A percentile compares a stretch with the other conserved stretches of the same genome.
These are phyloP conservation scores for Crypturellus tataupa DNA, from an alignment of 2,797 vertebrate genomes.

Conservation along the genomic window DNA sequence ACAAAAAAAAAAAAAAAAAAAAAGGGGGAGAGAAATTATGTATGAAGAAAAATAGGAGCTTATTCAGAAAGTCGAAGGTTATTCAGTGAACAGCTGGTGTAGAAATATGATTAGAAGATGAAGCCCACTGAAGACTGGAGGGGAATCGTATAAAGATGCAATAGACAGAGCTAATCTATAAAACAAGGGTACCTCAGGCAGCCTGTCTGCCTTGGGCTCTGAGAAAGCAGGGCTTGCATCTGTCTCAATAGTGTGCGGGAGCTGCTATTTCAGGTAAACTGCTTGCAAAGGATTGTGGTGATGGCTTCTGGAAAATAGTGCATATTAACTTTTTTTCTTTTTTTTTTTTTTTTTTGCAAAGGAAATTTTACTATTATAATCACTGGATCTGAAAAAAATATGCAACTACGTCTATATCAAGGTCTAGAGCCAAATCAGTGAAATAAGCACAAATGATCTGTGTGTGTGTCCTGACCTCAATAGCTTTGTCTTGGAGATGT, in stretches of 20 bases:
- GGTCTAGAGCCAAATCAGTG: neutral
- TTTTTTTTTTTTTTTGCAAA: neutral
- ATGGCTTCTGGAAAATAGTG: neutral
- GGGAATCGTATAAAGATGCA: slow-evolving; percentile 48
- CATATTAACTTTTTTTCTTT: neutral
- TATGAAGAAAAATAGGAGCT: slow-evolving; percentile 46
- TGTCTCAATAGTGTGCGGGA: neutral
- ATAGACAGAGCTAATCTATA: slow-evolving; percentile 28
- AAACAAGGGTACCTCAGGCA: neutral
- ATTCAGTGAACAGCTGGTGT: slow-evolving; percentile 66
- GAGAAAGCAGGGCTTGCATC: neutral
- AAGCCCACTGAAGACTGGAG: slow-evolving; percentile 74
- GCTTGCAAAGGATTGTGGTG: neutral
- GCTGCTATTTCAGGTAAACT: neutral
- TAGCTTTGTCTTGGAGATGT: neutral
- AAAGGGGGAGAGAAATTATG: neutral
- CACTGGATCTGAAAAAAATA: neutral
- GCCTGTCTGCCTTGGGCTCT: slow-evolving; percentile 15
- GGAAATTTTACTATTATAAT: neutral
- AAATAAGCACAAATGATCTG: neutral
- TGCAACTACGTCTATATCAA: neutral
- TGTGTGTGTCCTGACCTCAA: rapidly evolving
- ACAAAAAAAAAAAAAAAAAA: neutral
- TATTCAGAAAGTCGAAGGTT: slow-evolving; percentile 57
- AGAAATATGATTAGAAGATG: slow-evolving; percentile 68